These are phyloP conservation scores for Rotaria magnacalcarata DNA, from an alignment of 2,888 invertebrate species.

Conservation along the genomic window DNA sequence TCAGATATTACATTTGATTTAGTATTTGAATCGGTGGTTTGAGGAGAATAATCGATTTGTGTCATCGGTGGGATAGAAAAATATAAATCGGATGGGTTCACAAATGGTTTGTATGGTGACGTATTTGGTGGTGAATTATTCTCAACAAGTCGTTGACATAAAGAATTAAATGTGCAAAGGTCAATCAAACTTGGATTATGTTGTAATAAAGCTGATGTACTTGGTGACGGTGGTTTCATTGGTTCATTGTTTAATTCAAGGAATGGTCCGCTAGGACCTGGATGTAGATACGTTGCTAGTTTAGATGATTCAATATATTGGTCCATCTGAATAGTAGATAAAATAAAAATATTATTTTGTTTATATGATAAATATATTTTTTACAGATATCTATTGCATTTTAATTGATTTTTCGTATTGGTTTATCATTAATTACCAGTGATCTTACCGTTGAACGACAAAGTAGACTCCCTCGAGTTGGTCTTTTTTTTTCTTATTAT, in stretches of 20 bases:
- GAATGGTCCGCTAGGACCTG: neutral
- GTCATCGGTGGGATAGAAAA: neutral
- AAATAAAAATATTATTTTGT: neutral
- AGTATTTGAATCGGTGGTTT: neutral
- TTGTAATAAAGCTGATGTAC: neutral
- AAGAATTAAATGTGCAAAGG: neutral
- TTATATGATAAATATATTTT: neutral
- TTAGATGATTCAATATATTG: neutral
- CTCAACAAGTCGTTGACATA: neutral
- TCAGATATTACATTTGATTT: neutral
- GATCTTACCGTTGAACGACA: neutral
- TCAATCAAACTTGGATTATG: conserved; percentile 18
- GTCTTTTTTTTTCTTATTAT: neutral
- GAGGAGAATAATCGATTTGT: neutral
- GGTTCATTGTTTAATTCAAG: conserved; percentile 8
- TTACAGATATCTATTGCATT: neutral
- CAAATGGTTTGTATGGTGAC: neutral
- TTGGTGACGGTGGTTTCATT: neutral
- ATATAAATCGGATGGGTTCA: neutral
- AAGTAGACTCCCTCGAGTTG: neutral
- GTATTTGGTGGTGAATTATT: neutral
- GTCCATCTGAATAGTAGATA: neutral
- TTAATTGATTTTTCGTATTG: neutral
- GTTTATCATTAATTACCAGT: neutral
- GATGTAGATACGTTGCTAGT: neutral